Base-by-base conservation (phyloP, 2,797 vertebrate genomes). In the Cyprinodon diabolis region DNA sequence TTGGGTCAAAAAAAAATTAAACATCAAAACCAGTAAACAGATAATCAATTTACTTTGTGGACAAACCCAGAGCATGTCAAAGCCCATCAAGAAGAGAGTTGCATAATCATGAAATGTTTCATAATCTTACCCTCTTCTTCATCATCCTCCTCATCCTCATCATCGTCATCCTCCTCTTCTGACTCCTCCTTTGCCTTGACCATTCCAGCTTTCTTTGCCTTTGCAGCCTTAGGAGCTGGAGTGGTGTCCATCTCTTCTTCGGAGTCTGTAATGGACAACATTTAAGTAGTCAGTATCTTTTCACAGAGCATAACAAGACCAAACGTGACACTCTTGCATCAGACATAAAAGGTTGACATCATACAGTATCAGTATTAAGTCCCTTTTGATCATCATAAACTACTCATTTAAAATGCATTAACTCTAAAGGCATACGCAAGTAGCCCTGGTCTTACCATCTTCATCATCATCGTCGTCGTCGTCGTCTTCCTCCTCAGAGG, bases 181-280 rank as follows among this genome's bases (percentile, higher is more conserved):
- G 96, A 96, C 9, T 97, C 97, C 71, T 96, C 95, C 73, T 96
- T 95, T 5, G 92, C 93, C 72, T 96, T 97, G 23, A 96, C 95
- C 91, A 94, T 94, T 52, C 95, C 93, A 7, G 95, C 85, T 85
- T 98, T 98, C 88, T 98, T 99, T 56, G 93, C 94, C 48, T 96
- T 97, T 14, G 93, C 73, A 1, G 86, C 69, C 25, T 86, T 87
- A 68, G 90, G 87, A 54, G 92, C 91, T 5, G 92, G 93, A 56
- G 96, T 94, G 9, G 93, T 96, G 69, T 99, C 98, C 98, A 99
- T 98, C 73, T 96, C 93, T 54, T 97, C 97, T 67, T 97, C 97
- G 15, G 96, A 98, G 0, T 97, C 96, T 98, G 63, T 68, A 90
- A 43, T 87, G 19, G 10, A 76, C 5, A 81, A 58, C 47, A 3